Conservation (phyloP, 2,797 vertebrate genomes). For the Antrozous pallidus region DNA sequence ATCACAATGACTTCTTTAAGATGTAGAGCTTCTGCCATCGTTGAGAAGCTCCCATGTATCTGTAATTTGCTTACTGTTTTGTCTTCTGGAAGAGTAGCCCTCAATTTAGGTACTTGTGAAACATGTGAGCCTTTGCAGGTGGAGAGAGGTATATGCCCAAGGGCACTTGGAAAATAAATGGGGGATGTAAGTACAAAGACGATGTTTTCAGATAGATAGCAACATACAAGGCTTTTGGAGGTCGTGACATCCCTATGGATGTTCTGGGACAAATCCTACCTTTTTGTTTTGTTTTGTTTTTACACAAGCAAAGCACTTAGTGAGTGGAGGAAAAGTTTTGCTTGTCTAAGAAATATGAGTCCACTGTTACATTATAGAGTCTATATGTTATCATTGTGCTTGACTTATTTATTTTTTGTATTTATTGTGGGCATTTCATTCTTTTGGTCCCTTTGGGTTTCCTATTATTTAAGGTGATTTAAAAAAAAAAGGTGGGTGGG, state of each 20-base stretch:
- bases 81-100: constrained; percentile 48
- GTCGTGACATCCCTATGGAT: constrained; percentile 45
- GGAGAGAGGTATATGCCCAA: constrained; percentile 79
- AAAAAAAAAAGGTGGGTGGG: neutral
- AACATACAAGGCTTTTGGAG: constrained; percentile 48
- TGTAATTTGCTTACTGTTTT: constrained; percentile 26
- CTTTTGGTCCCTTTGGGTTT: constrained; percentile 29
- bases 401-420: neutral
- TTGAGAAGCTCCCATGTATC: constrained; percentile 48
- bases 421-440: constrained; percentile 12
- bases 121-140: constrained; percentile 58
- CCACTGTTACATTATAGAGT: constrained; percentile 40
- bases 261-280: constrained; percentile 22
- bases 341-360: constrained; percentile 61
- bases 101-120: constrained; percentile 68
- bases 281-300: constrained; percentile 58
- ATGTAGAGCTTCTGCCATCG: constrained; percentile 39
- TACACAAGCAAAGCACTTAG: constrained; percentile 65
- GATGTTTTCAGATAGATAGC: constrained; percentile 61
- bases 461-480: constrained; percentile 51
- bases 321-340: constrained; percentile 65
- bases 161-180: constrained; percentile 66
- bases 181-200: constrained; percentile 62
- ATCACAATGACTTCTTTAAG: constrained; percentile 22
- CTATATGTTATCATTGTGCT: constrained; percentile 37